Base-by-base conservation (phyloP, 2,113 vertebrate genomes). In the Hassar affinis region DNA sequence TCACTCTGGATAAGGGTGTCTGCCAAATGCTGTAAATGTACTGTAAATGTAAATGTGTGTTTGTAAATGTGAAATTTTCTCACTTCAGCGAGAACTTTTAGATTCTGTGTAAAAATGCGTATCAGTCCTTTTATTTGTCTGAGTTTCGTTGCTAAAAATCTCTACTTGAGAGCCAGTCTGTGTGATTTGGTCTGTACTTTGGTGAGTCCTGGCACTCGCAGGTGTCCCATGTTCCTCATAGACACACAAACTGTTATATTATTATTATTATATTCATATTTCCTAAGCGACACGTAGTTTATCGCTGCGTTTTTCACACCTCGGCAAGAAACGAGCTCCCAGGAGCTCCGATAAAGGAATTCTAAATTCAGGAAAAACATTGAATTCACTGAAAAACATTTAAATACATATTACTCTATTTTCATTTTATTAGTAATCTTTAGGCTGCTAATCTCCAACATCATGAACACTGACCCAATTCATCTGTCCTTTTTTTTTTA, bases 191-290 rank as follows among this genome's bases (percentile, higher is more conserved):
- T 6, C n/a, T 27, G 71, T 51, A n/a, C 27, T 75, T 51, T n/a
- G n/a, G 30, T 51, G 51, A 30, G 71, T 75, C 18, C 51, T 75
- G 71, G 45, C 71, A 51, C 71, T 15, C n/a, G 12, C 64, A 68
- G 17, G 17, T 66, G 18, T 38, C 10, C 64, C 0, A 7, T 11
- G 64, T 38, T 10, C 18, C 9, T 68, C 10, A 22, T 8, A 25
- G 10, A 69, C 66, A 25, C 33, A 14, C 6, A n/a, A n/a, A 25
- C 22, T 45, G 35, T 42, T 25, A 1, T 45, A 71, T 71, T 71
- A 45, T 71, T 71, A 71, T 69, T 45, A 38, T 33, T 64, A 66
- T 66, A 66, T 66, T 66, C n/a, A n/a, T n/a, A n/a, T n/a, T n/a
- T n/a, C n/a, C n/a, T n/a, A n/a, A n/a, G n/a, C n/a, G n/a, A n/a